Conservation (phyloP, 2,888 invertebrate genomes). For the Cryptus armator region DNA sequence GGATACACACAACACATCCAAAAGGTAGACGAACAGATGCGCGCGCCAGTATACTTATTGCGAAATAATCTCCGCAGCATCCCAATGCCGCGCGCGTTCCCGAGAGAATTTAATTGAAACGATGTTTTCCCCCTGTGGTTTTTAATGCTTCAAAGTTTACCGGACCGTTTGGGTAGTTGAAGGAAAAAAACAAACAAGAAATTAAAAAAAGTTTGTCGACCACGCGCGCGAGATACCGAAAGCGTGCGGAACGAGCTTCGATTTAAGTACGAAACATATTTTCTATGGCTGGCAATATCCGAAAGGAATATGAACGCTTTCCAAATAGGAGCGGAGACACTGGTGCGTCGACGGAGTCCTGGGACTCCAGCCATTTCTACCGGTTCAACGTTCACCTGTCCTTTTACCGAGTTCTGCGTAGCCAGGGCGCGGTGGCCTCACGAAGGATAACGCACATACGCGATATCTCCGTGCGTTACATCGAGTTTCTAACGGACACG, state of each 20-base stretch:
- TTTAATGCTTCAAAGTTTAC: background rate
- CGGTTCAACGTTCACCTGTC: conserved; percentile 68
- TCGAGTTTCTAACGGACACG: conserved; percentile 4
- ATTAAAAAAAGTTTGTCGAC: background rate
- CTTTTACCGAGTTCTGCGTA: conserved; percentile 55
- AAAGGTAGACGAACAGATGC: conserved; percentile 21
- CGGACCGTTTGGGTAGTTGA: background rate
- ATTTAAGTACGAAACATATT: background rate
- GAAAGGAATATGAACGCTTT: conserved; percentile 25
- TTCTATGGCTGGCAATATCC: conserved; percentile 17
- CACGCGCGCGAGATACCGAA: background rate
- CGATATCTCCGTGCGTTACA: conserved; percentile 20
- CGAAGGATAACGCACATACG: conserved; percentile 58
- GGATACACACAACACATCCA: background rate
- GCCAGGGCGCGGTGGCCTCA: conserved; percentile 17
- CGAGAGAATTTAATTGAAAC: conserved; percentile 34
- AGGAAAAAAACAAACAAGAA: background rate
- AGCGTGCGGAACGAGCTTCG: background rate
- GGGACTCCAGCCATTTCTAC: conserved; percentile 56
- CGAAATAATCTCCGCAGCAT: conserved; percentile 11
- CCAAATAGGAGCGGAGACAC: conserved; percentile 22
- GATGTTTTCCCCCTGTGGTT: conserved; percentile 13
- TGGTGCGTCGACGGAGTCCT: conserved; percentile 19
- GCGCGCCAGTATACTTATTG: background rate
- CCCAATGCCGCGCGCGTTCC: background rate